phyloP scores from a whole-genome alignment of 2,888 invertebrate genomes.

The Callinectes sapidus region DNA sequence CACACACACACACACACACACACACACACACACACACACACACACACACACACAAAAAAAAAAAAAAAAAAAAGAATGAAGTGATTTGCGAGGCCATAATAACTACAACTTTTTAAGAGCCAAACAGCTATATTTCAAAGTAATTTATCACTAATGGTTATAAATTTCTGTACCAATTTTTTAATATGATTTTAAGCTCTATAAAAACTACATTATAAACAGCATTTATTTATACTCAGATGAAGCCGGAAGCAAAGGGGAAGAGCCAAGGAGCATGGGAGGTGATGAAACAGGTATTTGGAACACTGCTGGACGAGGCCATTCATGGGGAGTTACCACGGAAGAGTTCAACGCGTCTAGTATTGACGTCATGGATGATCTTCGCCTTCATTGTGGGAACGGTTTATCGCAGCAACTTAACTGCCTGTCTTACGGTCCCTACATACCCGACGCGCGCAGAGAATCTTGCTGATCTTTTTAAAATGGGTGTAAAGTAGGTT shows the following conservation, averaged over 20 bases:
- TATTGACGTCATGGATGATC: neutral
- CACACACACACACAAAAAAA: no score
- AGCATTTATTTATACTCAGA: neutral
- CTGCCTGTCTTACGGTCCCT: neutral
- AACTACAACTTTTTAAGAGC: no score
- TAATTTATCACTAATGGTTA: no score
- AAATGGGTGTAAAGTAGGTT: neutral
- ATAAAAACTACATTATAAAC: neutral
- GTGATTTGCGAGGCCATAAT: no score
- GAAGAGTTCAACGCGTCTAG: neutral
- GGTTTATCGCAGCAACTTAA: neutral
- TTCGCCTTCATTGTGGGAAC: slow-evolving; percentile 21
- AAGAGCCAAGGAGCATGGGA: neutral
- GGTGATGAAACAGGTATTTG: neutral
- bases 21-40: no score
- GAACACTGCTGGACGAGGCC: neutral
- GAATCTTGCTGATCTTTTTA: neutral
- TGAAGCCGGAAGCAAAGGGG: neutral
- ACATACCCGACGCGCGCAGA: neutral
- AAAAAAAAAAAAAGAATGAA: no score
- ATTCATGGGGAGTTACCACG: neutral
- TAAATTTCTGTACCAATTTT: no score
- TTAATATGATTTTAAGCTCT: neutral
- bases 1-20: no score
- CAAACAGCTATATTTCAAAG: no score